Percentiles rank a stretch among this genome's conserved stretches.
These are phyloP conservation scores for Temnothorax rugatulus DNA, from an alignment of 2,888 invertebrate species.

Conservation along the genomic window DNA sequence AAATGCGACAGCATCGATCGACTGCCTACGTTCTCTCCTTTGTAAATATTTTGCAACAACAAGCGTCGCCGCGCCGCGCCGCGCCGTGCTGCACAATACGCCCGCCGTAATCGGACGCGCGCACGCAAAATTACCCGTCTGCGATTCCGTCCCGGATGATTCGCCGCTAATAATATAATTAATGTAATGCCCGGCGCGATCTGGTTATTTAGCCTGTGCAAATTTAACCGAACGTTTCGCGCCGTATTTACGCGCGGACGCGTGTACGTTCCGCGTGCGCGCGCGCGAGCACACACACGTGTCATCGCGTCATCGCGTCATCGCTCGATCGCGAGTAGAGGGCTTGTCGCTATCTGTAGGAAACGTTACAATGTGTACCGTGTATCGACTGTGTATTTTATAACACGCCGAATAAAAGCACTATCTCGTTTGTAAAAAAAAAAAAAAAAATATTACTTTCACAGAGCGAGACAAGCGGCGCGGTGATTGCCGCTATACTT, in stretches of 20 bases:
- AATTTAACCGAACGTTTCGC: slow-evolving; percentile 49
- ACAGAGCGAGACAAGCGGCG: not conserved
- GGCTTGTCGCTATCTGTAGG: slow-evolving; percentile 7
- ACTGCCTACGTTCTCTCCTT: slow-evolving; percentile 17
- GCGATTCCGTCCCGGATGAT: slow-evolving; percentile 46
- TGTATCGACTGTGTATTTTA: slow-evolving; percentile 26
- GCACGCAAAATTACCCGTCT: slow-evolving; percentile 37
- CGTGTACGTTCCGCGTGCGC: not conserved
- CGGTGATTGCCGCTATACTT: slow-evolving; percentile 21
- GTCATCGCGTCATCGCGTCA: slow-evolving; percentile 29
- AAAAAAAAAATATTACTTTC: not conserved
- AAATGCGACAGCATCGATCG: slow-evolving; percentile 49
- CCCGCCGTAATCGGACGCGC: slow-evolving; percentile 27
- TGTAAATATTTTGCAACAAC: slow-evolving; percentile 46
- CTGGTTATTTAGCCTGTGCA: slow-evolving; percentile 48
- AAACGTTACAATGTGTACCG: slow-evolving; percentile 28
- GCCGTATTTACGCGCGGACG: slow-evolving; percentile 25
- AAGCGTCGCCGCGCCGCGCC: not conserved
- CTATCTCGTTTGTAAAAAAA: slow-evolving; percentile 19
- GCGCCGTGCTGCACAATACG: not conserved
- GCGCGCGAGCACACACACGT: not conserved
- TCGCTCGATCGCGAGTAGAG: slow-evolving; percentile 15
- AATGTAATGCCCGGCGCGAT: slow-evolving; percentile 40
- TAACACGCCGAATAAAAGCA: slow-evolving; percentile 31
- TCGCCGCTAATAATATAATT: slow-evolving; percentile 55